Evolutionary conservation across 2,797 vertebrate species (phyloP).

Genomic region (Manis crassicaudata): DNA sequence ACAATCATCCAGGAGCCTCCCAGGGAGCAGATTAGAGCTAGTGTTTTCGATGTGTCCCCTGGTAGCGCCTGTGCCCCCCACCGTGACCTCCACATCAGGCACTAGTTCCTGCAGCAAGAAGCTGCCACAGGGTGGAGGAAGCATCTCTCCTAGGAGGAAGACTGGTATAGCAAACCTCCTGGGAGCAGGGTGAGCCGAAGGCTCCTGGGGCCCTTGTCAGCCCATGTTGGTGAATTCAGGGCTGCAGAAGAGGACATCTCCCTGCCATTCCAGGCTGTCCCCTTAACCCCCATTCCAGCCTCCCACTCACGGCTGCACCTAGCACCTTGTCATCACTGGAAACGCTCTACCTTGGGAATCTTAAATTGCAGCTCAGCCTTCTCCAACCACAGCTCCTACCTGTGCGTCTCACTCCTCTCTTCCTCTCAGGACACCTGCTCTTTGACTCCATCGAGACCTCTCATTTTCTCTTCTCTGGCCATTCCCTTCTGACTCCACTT

Average conservation of each 20-base stretch:
- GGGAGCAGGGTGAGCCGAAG: not conserved
- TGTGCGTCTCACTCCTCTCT: not conserved
- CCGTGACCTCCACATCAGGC: not conserved
- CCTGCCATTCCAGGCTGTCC: not conserved
- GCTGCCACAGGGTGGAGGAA: not conserved
- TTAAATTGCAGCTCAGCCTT: rapidly evolving
- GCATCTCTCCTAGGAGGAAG: not conserved
- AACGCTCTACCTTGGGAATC: not conserved
- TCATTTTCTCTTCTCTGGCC: not conserved
- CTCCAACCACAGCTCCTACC: not conserved
- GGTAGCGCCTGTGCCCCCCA: not conserved
- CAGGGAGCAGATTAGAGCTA: not conserved
- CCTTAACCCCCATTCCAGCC: not conserved
- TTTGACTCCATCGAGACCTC: not conserved
- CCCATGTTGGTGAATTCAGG: not conserved
- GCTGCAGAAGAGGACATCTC: not conserved
- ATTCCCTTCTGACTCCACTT: not conserved
- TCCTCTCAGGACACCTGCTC: not conserved
- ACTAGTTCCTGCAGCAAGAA: not conserved
- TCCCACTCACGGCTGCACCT: not conserved
- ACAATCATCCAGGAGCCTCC: not conserved
- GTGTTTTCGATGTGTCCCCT: not conserved
- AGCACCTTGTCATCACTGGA: not conserved
- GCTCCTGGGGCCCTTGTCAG: not conserved
- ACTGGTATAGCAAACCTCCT: not conserved